These are phyloP conservation scores for Neomonachus schauinslandi DNA, from an alignment of 2,113 vertebrate genomes.

Conservation along the genomic window DNA sequence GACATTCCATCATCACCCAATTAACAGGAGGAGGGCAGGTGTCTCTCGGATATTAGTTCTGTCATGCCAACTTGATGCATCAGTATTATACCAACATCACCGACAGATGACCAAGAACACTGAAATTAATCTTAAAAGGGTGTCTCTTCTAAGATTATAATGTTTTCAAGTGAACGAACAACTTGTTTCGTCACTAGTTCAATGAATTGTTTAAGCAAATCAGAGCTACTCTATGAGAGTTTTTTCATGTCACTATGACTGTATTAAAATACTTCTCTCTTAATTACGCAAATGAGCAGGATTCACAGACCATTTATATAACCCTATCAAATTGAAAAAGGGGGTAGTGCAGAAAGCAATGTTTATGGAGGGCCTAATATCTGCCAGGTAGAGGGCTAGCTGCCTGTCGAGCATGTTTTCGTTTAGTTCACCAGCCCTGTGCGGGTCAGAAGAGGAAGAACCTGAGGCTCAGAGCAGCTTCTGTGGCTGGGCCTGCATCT, in stretches of 20 bases:
- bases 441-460: background rate
- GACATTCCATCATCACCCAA: background rate
- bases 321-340: background rate
- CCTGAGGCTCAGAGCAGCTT: background rate
- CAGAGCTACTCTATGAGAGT: background rate
- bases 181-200: background rate
- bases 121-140: background rate
- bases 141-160: background rate
- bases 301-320: background rate
- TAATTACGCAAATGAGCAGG: background rate
- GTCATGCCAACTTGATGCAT: background rate
- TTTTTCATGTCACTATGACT: background rate
- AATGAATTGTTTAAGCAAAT: conserved; percentile 14
- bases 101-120: background rate
- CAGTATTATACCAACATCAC: background rate
- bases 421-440: background rate
- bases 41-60: background rate
- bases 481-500: background rate
- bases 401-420: background rate
- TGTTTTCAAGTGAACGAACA: background rate
- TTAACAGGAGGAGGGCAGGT: background rate
- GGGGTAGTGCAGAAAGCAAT: background rate
- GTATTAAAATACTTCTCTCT: conserved; percentile 10
- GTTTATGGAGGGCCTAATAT: background rate
- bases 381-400: background rate